Conservation (phyloP, 2,113 vertebrate genomes). For the Sakesphorus luctuosus region DNA sequence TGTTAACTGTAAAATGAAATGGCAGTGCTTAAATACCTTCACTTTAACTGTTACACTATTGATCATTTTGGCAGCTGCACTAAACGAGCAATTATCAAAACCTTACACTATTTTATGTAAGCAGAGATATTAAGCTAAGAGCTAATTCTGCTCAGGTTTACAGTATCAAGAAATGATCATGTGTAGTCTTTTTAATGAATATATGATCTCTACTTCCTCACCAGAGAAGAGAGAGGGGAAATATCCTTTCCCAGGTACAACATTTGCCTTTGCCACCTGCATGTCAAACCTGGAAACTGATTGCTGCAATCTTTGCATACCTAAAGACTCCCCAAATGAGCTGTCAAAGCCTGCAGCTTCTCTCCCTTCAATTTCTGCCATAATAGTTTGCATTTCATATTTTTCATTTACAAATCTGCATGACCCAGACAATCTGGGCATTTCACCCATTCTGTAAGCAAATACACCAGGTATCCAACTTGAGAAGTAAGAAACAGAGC, state of each 20-base stretch:
- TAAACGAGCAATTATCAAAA: background rate
- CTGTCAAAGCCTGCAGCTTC: background rate
- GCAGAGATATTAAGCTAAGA: background rate
- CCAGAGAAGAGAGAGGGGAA: background rate
- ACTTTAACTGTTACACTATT: background rate
- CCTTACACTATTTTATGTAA: background rate
- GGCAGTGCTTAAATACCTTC: background rate
- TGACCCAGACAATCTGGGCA: background rate
- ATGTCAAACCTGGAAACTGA: background rate
- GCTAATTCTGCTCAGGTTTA: background rate
- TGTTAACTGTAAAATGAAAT: background rate
- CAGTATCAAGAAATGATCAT: background rate
- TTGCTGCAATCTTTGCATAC: background rate
- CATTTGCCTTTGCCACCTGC: background rate
- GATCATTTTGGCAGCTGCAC: background rate
- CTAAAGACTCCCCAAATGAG: background rate
- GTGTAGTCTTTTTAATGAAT: background rate
- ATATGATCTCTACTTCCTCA: accelerated
- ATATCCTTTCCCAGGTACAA: background rate
- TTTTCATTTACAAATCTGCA: background rate
- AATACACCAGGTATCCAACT: background rate
- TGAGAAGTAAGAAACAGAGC: background rate
- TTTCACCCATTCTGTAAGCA: background rate
- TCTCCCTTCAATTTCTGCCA: background rate
- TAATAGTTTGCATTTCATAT: background rate